A percentile compares a stretch with the other conserved stretches of the same genome.
phyloP scores from a whole-genome alignment of 2,113 vertebrate species.

The Larimichthys crocea region DNA sequence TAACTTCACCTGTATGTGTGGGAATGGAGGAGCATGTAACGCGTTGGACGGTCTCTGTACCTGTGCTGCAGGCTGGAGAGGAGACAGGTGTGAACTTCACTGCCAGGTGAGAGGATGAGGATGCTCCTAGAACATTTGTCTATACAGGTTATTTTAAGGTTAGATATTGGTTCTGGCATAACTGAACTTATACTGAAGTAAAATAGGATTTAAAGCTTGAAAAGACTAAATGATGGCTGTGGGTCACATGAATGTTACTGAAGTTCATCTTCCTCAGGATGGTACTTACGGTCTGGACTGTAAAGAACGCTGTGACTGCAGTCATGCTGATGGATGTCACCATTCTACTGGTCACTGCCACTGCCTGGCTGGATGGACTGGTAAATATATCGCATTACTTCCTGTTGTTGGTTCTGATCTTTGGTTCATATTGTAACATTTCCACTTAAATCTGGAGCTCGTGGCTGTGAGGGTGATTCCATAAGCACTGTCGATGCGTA shows the following conservation, averaged over 20 bases:
- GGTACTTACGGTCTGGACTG: conserved; percentile 94
- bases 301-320: conserved; percentile 94
- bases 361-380: conserved; percentile 96
- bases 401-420: neutral
- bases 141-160: too few relatives aligned
- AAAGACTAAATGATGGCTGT: neutral
- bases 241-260: neutral
- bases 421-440: neutral
- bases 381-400: conserved; percentile 70
- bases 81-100: conserved; percentile 88
- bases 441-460: too few relatives aligned
- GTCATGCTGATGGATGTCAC: conserved; percentile 95
- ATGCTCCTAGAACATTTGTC: neutral
- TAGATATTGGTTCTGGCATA: too few relatives aligned
- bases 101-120: conserved; percentile 88
- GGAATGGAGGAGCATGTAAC: conserved; percentile 91
- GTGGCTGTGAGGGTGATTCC: too few relatives aligned
- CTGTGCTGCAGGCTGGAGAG: conserved; percentile 94
- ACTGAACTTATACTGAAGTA: too few relatives aligned
- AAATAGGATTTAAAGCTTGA: too few relatives aligned
- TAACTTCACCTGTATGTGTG: conserved; percentile 91
- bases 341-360: conserved; percentile 93
- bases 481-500: too few relatives aligned
- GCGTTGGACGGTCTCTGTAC: conserved; percentile 91
- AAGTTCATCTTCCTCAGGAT: conserved; percentile 81